Conservation (phyloP, 2,797 vertebrate genomes). For the Pterois miles region DNA sequence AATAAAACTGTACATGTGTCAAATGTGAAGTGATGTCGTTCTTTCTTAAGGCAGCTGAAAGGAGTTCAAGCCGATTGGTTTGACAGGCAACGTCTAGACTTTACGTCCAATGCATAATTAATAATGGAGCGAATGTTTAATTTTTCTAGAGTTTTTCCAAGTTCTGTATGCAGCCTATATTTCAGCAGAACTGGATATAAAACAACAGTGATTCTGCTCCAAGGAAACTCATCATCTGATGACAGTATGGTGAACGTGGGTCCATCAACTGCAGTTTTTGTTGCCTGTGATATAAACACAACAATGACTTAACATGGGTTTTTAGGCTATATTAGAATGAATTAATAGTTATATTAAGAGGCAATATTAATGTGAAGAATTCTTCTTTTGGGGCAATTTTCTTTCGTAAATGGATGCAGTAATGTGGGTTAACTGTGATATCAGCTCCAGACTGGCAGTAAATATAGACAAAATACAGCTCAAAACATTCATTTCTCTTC, state of each 20-base stretch:
- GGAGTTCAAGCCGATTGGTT: neutral
- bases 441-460: too few species aligned
- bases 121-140: neutral
- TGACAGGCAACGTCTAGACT: neutral
- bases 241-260: too few species aligned
- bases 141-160: too few species aligned
- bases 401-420: too few species aligned
- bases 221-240: too few species aligned
- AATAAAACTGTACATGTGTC: slow-evolving; percentile 95
- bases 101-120: neutral
- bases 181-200: neutral
- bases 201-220: neutral
- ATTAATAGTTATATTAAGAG: neutral
- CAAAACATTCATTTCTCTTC: too few species aligned
- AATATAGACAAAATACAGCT: too few species aligned
- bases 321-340: neutral
- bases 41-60: slow-evolving; percentile 30
- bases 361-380: neutral
- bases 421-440: too few species aligned
- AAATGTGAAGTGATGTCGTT: slow-evolving; percentile 74
- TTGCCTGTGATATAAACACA: too few species aligned
- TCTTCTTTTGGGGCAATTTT: neutral
- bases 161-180: too few species aligned
- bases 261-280: too few species aligned
- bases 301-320: too few species aligned